A percentile compares a stretch with the other conserved stretches of the same genome.
Conservation (phyloP, 2,888 invertebrate species). For the Diplolepis rosae region DNA sequence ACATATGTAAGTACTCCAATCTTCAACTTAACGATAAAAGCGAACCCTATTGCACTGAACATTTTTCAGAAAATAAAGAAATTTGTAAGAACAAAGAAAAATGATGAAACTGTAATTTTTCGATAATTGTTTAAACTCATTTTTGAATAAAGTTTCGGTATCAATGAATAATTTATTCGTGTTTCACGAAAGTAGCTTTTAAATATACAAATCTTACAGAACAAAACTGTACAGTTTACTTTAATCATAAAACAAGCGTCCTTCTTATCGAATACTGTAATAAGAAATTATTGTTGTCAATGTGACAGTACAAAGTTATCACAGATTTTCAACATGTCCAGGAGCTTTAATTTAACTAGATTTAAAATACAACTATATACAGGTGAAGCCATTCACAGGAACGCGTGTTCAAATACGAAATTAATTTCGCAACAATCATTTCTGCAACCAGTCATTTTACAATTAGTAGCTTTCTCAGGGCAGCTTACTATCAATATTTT, state of each 20-base stretch:
- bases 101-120: background rate
- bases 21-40: background rate
- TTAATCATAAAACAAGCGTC: constrained; percentile 34
- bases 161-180: background rate
- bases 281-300: constrained; percentile 62
- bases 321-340: constrained; percentile 63
- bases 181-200: background rate
- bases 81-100: background rate
- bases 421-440: background rate
- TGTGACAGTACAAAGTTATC: constrained; percentile 67
- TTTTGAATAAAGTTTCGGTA: background rate
- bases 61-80: background rate
- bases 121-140: background rate
- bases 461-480: background rate
- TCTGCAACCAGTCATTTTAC: background rate
- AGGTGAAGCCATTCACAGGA: constrained; percentile 2
- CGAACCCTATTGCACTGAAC: background rate
- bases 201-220: background rate
- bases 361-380: constrained; percentile 59
- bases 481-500: background rate
- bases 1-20: background rate
- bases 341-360: constrained; percentile 47
- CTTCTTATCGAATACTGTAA: constrained; percentile 51
- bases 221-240: background rate
- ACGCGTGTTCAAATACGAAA: background rate